Evolutionary conservation across 2,797 vertebrate genomes (phyloP), one percentile per base, ranked within the genome.

Genomic region (Limosa lapponica): DNA sequence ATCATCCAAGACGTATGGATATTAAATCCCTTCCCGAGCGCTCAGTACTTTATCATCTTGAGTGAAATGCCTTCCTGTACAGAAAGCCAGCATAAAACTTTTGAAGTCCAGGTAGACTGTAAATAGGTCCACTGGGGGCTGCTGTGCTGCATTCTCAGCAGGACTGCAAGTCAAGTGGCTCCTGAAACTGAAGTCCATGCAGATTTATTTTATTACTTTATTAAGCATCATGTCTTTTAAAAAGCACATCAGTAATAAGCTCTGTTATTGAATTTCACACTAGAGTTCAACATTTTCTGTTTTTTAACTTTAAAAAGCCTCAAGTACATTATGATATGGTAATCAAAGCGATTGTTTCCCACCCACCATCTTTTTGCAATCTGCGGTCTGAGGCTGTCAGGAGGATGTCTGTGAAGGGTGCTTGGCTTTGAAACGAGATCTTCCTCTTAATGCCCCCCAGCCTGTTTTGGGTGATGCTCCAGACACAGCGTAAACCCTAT

Each of bases 271-370:
- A 75, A 51, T 93, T 80, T 91, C 51, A 30, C 49, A 28, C 2
- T 3, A 36, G 32, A 78, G 32, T 83, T 90, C 41, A 74, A 20
- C 24, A 9, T 74, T 83, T 77, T 70, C 30, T 91, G 24, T 0
- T 82, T 89, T 88, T 94, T 75, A 81, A 77, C 79, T 77, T 95
- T 5, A 46, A 85, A 91, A 91, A 73, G 13, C 24, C 30, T 57
- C 5, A 37, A 74, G 46, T 88, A 62, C 13, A 6, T 86, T 54
- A 58, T 7, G 6, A 64, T 61, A 32, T 6, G 3, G 28, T 64
- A 79, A 82, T 94, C 65, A 87, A 85, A 88, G 37, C 61, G 34
- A 36, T 44, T 67, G 54, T 88, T 87, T 90, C 74, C 43, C 24
- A 57, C 41, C 13, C 0, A 1, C 37, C 61, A 8, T 83, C 16